phyloP scores from a whole-genome alignment of 2,888 invertebrate genomes.

The Oligia strigilis region DNA sequence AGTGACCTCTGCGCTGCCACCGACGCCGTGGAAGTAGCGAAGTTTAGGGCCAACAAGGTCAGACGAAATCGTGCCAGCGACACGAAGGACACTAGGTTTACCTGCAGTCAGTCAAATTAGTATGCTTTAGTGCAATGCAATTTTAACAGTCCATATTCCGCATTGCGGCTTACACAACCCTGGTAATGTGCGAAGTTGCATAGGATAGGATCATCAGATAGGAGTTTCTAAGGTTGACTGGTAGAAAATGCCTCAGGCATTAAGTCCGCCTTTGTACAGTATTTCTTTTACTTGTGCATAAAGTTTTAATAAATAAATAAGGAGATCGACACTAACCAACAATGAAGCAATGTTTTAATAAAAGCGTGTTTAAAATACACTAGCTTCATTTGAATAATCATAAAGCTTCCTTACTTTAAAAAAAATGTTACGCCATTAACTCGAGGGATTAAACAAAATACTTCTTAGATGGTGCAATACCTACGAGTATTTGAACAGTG shows the following conservation, averaged over 20 bases:
- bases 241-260: no score
- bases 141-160: not conserved
- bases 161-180: slow-evolving; percentile 5
- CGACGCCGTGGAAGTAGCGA: no score
- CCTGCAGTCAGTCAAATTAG: not conserved
- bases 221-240: no score
- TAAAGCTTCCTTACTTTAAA: not conserved
- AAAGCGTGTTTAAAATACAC: not conserved
- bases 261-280: no score
- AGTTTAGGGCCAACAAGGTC: no score
- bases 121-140: not conserved
- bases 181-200: not conserved
- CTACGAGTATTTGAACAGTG: not conserved
- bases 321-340: no score
- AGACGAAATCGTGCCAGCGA: no score
- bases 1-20: no score
- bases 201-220: not conserved
- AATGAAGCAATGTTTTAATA: no score
- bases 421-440: not conserved
- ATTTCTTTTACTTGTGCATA: no score
- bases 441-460: not conserved
- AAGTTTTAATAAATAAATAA: no score
- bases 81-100: no score
- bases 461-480: not conserved
- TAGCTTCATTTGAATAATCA: not conserved